phyloP scores from a whole-genome alignment of 2,888 invertebrate genomes.

The Gryllus longicercus region DNA sequence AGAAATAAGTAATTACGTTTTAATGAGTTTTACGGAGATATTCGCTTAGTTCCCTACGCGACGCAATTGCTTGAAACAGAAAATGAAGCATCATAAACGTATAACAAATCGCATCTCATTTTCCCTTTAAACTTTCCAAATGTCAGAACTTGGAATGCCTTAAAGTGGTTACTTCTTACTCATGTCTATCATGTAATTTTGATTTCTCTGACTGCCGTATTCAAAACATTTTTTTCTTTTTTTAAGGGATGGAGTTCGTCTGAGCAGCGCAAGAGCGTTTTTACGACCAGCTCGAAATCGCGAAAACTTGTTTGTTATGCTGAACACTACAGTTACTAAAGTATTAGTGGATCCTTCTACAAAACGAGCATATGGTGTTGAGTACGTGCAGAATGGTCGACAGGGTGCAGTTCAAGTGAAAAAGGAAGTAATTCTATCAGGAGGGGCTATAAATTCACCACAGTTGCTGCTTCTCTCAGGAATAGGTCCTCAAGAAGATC shows the following conservation, averaged over 20 bases:
- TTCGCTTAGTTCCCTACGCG: too few relatives aligned
- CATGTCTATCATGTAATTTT: too few relatives aligned
- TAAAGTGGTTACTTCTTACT: too few relatives aligned
- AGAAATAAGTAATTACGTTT: too few relatives aligned
- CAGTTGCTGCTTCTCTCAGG: not conserved
- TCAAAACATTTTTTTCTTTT: not conserved
- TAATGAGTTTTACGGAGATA: too few relatives aligned
- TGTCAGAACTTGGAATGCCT: too few relatives aligned
- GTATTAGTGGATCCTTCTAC: constrained; percentile 52
- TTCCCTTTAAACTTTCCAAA: too few relatives aligned
- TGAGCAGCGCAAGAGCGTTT: constrained; percentile 60
- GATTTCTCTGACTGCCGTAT: not conserved
- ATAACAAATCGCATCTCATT: too few relatives aligned
- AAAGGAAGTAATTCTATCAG: constrained; percentile 38
- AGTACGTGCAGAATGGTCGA: constrained; percentile 48
- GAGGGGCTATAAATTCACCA: not conserved
- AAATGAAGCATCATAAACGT: too few relatives aligned
- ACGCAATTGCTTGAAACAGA: too few relatives aligned
- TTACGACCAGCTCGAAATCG: constrained; percentile 57
- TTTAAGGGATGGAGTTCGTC: constrained; percentile 57
- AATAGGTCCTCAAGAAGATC: not conserved
- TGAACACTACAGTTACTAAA: constrained; percentile 60
- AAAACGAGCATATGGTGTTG: constrained; percentile 57
- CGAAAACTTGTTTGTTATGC: constrained; percentile 58
- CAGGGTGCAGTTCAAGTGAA: constrained; percentile 48